Conservation (phyloP, 2,888 invertebrate genomes). For the Ganaspis brasiliensis region DNA sequence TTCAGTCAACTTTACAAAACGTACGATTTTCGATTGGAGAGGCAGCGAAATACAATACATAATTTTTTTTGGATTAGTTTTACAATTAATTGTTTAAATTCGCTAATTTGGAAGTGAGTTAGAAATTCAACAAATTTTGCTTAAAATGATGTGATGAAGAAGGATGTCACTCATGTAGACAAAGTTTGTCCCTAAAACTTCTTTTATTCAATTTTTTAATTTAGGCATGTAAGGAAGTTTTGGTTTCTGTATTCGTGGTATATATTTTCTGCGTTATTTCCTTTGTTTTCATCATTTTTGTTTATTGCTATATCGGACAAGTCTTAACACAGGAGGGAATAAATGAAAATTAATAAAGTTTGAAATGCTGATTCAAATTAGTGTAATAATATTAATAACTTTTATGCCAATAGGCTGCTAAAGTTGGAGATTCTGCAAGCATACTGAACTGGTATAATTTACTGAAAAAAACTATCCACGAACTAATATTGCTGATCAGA, state of each 20-base stretch:
- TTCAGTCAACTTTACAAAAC: too few species aligned
- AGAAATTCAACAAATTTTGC: too few species aligned
- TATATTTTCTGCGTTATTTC: constrained; percentile 44
- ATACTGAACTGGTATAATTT: constrained; percentile 68
- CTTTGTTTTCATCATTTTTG: constrained; percentile 49
- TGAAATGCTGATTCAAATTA: neutral
- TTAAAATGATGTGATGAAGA: too few species aligned
- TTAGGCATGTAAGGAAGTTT: constrained; percentile 27
- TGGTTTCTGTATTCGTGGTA: constrained; percentile 9
- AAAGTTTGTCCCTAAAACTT: too few species aligned
- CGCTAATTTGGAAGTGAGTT: too few species aligned
- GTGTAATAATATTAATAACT: neutral
- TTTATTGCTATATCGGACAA: constrained; percentile 50
- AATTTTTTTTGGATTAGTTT: too few species aligned
- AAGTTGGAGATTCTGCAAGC: constrained; percentile 65
- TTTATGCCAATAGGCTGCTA: constrained; percentile 60
- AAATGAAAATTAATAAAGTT: too few species aligned
- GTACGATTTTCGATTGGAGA: too few species aligned
- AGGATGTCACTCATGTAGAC: too few species aligned
- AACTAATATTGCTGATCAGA: constrained; percentile 58
- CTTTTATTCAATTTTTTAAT: neutral
- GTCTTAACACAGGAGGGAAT: constrained; percentile 46
- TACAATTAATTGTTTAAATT: too few species aligned
- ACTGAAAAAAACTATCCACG: constrained; percentile 62
- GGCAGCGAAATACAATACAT: too few species aligned